A percentile compares a stretch with the other conserved stretches of the same genome.
Conservation (phyloP, 2,888 invertebrate genomes). For the Drosophila sordidapex region DNA sequence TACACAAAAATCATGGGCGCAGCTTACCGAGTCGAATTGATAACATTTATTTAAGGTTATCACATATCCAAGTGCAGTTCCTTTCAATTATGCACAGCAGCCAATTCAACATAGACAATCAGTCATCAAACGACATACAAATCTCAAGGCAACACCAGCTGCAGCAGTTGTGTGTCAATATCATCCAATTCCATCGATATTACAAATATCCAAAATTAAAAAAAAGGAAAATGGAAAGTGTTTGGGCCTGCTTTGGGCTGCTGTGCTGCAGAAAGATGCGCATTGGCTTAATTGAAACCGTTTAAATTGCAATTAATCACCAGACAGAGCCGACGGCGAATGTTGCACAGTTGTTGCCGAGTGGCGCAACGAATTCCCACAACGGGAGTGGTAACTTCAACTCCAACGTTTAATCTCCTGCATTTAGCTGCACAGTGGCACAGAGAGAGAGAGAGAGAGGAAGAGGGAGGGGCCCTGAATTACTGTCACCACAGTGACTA, state of each 20-base stretch:
- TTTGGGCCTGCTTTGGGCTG: slow-evolving; percentile 39
- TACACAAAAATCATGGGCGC: background rate
- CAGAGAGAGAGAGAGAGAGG: background rate
- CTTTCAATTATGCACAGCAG: slow-evolving; percentile 25
- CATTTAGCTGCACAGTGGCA: slow-evolving; percentile 42
- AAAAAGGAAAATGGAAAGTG: slow-evolving; percentile 13
- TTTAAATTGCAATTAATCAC: slow-evolving; percentile 85
- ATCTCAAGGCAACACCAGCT: slow-evolving; percentile 29
- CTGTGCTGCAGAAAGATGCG: slow-evolving; percentile 72
- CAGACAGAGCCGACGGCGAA: slow-evolving; percentile 45
- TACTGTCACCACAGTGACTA: slow-evolving; percentile 81
- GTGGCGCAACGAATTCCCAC: slow-evolving; percentile 72
- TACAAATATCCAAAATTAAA: slow-evolving; percentile 22
- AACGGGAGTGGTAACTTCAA: slow-evolving; percentile 26
- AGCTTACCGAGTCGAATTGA: background rate
- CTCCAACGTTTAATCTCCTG: slow-evolving; percentile 40
- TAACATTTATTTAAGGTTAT: background rate
- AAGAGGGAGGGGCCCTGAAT: slow-evolving; percentile 38
- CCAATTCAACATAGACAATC: slow-evolving; percentile 25
- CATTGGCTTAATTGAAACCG: slow-evolving; percentile 82
- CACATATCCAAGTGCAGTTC: slow-evolving; percentile 34
- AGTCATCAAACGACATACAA: slow-evolving; percentile 20
- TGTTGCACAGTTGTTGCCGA: slow-evolving; percentile 80
- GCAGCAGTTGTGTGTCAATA: slow-evolving; percentile 50
- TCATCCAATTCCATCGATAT: slow-evolving; percentile 59